Evolutionary conservation across 2,797 vertebrate genomes (phyloP).

Genomic region (Cygnus olor): DNA sequence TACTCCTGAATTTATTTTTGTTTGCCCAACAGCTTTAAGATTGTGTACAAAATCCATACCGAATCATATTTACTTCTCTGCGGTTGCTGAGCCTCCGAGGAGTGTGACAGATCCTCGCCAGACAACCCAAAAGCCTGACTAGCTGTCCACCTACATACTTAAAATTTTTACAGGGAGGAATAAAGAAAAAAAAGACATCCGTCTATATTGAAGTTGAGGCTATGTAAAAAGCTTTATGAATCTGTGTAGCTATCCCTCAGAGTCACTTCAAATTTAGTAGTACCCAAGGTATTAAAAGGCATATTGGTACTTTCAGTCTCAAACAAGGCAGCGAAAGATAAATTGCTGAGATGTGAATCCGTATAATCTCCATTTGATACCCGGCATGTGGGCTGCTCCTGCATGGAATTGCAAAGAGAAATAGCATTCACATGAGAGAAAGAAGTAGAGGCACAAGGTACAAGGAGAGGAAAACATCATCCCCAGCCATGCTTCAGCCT

Average conservation of each 20-base stretch:
- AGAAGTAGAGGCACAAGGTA: neutral
- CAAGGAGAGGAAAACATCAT: neutral
- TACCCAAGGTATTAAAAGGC: constrained; percentile 14
- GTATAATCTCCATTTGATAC: constrained; percentile 16
- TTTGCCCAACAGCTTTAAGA: neutral
- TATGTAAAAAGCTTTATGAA: constrained; percentile 8
- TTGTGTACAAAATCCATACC: neutral
- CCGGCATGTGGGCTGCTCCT: neutral
- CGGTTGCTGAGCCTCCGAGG: neutral
- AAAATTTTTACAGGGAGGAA: neutral
- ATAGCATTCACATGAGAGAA: neutral
- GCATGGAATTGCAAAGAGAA: neutral
- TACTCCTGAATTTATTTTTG: neutral
- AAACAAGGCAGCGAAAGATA: constrained; percentile 22
- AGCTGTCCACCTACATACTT: neutral
- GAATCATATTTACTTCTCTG: neutral
- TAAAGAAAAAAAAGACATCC: neutral
- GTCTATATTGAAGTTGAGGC: neutral
- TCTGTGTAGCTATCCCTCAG: neutral
- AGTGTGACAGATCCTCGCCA: neutral
- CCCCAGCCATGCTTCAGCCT: neutral
- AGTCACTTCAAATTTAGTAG: constrained; percentile 43
- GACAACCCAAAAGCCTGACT: neutral
- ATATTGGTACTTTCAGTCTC: constrained; percentile 6
- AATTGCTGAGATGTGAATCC: neutral